phyloP scores from a whole-genome alignment of 2,888 invertebrate species.

The Napeogenes inachia region DNA sequence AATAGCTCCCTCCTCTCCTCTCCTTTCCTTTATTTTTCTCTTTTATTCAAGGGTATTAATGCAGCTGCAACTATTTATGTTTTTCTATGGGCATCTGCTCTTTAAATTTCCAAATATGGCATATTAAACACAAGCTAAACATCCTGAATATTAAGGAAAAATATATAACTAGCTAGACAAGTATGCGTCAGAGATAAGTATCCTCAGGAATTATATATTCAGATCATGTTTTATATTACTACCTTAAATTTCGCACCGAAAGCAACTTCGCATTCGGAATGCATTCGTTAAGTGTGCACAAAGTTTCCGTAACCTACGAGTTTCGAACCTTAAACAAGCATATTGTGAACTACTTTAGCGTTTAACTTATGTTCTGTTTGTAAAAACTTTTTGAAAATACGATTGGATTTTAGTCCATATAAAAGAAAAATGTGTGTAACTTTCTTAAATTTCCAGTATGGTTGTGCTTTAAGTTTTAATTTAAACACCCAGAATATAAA shows the following conservation, averaged over 20 bases:
- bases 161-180: background rate
- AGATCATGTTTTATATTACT: constrained; percentile 7
- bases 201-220: constrained; percentile 5
- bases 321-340: constrained; percentile 24
- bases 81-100: background rate
- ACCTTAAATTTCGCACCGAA: constrained; percentile 21
- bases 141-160: constrained; percentile 1
- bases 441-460: background rate
- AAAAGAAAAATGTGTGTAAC: constrained; percentile 1
- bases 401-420: background rate
- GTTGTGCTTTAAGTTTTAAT: background rate
- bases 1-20: too few relatives aligned
- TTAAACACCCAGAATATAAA: too few relatives aligned
- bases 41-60: too few relatives aligned
- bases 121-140: background rate
- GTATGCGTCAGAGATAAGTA: background rate
- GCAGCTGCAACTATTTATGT: too few relatives aligned
- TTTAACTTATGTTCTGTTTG: constrained; percentile 22
- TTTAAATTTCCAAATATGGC: background rate
- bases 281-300: constrained; percentile 27
- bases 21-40: too few relatives aligned
- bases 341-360: constrained; percentile 26
- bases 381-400: constrained; percentile 15
- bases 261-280: constrained; percentile 26
- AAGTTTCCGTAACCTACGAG: constrained; percentile 22